Conservation (phyloP, 2,113 vertebrate species). For the Scartelaos histophorus region DNA sequence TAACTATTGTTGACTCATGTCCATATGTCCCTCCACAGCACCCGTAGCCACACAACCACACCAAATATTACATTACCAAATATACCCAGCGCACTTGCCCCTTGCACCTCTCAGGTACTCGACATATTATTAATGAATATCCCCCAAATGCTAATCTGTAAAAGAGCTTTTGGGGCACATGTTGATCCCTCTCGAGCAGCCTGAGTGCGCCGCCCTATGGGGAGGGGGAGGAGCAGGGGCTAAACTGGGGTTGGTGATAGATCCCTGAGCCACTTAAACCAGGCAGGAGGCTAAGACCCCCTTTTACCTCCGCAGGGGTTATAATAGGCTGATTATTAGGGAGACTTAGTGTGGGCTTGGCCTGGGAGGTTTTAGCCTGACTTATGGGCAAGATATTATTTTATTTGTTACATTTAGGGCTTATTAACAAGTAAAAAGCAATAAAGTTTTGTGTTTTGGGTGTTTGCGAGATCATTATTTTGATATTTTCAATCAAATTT, state of each 20-base stretch:
- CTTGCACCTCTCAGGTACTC: slow-evolving; percentile 24
- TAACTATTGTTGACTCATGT: no score
- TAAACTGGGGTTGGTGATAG: slow-evolving; percentile 34
- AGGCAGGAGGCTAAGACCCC: slow-evolving; percentile 12
- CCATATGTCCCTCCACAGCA: neutral
- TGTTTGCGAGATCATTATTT: neutral
- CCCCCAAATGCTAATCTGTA: slow-evolving; percentile 32
- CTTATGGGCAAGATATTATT: neutral
- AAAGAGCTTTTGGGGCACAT: slow-evolving; percentile 41
- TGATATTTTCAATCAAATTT: neutral
- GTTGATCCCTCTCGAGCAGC: slow-evolving; percentile 44
- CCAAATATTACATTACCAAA: neutral
- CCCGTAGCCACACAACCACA: neutral
- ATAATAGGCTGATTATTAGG: neutral
- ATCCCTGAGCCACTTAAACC: slow-evolving; percentile 48
- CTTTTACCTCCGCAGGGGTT: slow-evolving; percentile 19
- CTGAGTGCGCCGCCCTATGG: slow-evolving; percentile 42
- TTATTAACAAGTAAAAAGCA: neutral
- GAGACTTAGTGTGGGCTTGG: neutral
- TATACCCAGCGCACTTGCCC: slow-evolving; percentile 12
- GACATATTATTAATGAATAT: slow-evolving; percentile 39
- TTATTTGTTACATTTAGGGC: neutral
- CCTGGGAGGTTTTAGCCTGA: neutral
- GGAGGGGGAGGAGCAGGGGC: slow-evolving; percentile 18
- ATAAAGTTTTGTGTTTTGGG: neutral